Evolutionary conservation across 2,888 invertebrate species (phyloP).

Genomic region (Drosophila aldrichi): DNA sequence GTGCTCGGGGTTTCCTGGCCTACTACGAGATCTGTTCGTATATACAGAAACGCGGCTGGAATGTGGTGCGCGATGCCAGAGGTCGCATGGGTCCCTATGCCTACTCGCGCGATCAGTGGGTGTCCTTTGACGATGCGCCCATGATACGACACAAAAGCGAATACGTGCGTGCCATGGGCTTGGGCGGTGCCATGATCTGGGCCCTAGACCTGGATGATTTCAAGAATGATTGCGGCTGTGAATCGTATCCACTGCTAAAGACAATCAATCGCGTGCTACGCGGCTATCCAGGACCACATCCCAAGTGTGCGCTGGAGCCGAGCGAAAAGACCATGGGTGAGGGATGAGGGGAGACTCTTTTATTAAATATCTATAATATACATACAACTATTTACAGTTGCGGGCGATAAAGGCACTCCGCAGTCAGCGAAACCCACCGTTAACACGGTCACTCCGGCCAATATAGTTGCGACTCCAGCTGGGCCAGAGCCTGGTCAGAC

Average conservation of each 20-base stretch:
- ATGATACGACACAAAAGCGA: conserved; percentile 94
- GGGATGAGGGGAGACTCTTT: no score
- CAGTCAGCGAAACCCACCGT: conserved; percentile 52
- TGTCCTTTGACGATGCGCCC: conserved; percentile 94
- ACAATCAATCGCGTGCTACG: conserved; percentile 93
- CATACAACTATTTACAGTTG: conserved; percentile 48
- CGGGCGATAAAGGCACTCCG: conserved; percentile 39
- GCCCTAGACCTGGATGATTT: conserved; percentile 95
- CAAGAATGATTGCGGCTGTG: conserved; percentile 92
- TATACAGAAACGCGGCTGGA: conserved; percentile 91
- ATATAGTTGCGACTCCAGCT: conserved; percentile 28
- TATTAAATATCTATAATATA: neutral
- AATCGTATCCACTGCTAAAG: conserved; percentile 91
- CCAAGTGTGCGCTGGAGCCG: conserved; percentile 87
- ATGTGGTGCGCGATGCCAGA: conserved; percentile 90
- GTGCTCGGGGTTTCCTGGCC: conserved; percentile 94
- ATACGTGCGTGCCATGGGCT: conserved; percentile 91
- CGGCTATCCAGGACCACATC: conserved; percentile 88
- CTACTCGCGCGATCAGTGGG: conserved; percentile 93
- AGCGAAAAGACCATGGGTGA: conserved; percentile 82
- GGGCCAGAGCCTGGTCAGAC: conserved; percentile 34
- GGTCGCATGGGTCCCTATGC: conserved; percentile 96
- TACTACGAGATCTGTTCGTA: conserved; percentile 96
- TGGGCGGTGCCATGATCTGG: conserved; percentile 96
- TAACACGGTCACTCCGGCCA: conserved; percentile 33